Conservation (phyloP, 2,797 vertebrate species). For the Darevskia nairensis region DNA sequence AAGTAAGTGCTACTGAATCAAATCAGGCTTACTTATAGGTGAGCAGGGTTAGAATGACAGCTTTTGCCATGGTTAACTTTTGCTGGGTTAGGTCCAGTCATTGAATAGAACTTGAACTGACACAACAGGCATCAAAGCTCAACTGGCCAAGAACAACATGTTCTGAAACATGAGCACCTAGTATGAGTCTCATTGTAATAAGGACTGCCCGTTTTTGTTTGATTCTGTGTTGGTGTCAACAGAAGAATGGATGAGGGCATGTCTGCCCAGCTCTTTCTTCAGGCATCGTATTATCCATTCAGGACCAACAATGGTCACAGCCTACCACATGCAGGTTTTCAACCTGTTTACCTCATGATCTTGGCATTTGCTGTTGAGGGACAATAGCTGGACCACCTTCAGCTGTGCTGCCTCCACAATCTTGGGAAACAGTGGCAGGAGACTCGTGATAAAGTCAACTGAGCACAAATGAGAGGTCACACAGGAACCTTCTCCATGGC, state of each 20-base stretch:
- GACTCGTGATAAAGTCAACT: not conserved
- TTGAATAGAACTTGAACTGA: not conserved
- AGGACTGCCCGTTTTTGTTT: not conserved
- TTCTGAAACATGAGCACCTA: not conserved
- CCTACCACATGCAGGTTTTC: not conserved
- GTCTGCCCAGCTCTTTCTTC: not conserved
- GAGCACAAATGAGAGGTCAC: not conserved
- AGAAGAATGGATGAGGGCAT: not conserved
- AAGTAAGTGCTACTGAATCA: not conserved
- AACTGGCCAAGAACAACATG: not conserved
- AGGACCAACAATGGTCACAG: fast-evolving
- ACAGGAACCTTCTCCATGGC: too few species aligned
- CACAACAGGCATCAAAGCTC: not conserved
- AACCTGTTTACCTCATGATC: not conserved
- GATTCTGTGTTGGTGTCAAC: fast-evolving
- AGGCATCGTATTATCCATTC: not conserved
- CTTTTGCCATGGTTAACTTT: not conserved
- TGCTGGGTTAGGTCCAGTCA: not conserved
- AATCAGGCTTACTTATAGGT: too few species aligned
- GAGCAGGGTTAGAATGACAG: too few species aligned
- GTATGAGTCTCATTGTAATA: not conserved
- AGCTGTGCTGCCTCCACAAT: not conserved
- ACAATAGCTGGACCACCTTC: not conserved
- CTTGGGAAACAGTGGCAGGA: not conserved
- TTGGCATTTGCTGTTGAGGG: not conserved